Base-by-base conservation (phyloP, 2,113 vertebrate genomes). In the Anolis sagrei region DNA sequence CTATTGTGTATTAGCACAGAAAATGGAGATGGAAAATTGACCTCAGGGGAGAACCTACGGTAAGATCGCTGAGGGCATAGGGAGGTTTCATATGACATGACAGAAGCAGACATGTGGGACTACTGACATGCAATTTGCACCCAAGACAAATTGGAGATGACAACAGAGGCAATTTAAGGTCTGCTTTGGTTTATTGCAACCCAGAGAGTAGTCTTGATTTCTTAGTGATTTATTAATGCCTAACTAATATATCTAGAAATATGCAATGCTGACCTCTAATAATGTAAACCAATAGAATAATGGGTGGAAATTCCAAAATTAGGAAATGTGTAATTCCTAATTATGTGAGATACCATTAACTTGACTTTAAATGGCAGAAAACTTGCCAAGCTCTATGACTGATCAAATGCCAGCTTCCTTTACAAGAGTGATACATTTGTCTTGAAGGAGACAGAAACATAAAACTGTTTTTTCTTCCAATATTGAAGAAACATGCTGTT, bases 341-440 rank as follows among this genome's bases (percentile, higher is more conserved):
- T 75, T 79, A 88, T 79, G 66, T 73, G 58, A 27, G 25, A 83
- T 73, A 74, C 51, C 66, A 36, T 73, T 77, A 82, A 87, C 79
- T 79, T 49, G 29, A 32, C n/a, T 79, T 51, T 79, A 83, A 64
- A 10, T 25, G 11, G 36, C 81, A 36, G 64, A 62, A 84, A 29
- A 16, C n/a, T 64, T 78, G 16, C 83, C 82, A 86, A 34, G 49
- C 73, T 32, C 69, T 76, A 29, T 11, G 25, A 32, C 62, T 87
- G 34, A 48, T 77, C 62, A 29, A 51, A 14, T 72, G 39, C 58
- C 75, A 83, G 54, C 11, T 10, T n/a, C 5, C 32, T 73, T 49
- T 72, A 64, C 7, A 61, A 62, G 18, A 27, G n/a, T 82, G 27
- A 2, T 34, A 44, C 51, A 76, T 48, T 78, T 83, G n/a, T 21